These are phyloP conservation scores for Patella vulgata DNA, from an alignment of 1,140 invertebrate genomes.

Conservation along the genomic window DNA sequence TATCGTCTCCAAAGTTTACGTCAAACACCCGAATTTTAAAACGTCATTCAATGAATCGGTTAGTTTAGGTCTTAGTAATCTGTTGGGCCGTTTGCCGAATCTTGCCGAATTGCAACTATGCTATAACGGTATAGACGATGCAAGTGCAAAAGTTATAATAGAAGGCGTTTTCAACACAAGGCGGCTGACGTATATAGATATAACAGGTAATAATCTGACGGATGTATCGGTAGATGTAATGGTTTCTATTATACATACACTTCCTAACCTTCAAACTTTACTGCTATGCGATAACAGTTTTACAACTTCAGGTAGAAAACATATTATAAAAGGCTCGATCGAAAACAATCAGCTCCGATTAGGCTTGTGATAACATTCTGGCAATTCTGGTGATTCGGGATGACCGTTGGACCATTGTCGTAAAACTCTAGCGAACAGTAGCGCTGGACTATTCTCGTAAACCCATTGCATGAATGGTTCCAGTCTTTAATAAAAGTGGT, in stretches of 20 bases:
- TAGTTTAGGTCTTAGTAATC: constrained; percentile 17
- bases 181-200: constrained; percentile 26
- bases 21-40: constrained; percentile 22
- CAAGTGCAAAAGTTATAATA: constrained; percentile 17
- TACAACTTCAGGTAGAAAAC: constrained; percentile 15
- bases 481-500: too few relatives aligned
- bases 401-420: too few relatives aligned
- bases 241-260: constrained; percentile 5
- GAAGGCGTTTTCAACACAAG: constrained; percentile 11
- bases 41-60: constrained; percentile 14
- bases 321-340: constrained; percentile 22
- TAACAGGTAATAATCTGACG: constrained; percentile 35
- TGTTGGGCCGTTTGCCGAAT: constrained; percentile 11
- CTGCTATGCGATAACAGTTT: constrained; percentile 33
- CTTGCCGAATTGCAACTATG: constrained; percentile 26
- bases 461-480: too few relatives aligned
- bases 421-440: too few relatives aligned
- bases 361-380: constrained; percentile 24
- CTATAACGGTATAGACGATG: constrained; percentile 30
- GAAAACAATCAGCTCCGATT: constrained; percentile 21
- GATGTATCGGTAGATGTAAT: constrained; percentile 29
- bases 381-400: too few relatives aligned
- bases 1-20: constrained; percentile 27
- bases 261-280: constrained; percentile 11
- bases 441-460: too few relatives aligned